Conservation (phyloP, 2,888 invertebrate species). For the Troglohyphantes excavatus region DNA sequence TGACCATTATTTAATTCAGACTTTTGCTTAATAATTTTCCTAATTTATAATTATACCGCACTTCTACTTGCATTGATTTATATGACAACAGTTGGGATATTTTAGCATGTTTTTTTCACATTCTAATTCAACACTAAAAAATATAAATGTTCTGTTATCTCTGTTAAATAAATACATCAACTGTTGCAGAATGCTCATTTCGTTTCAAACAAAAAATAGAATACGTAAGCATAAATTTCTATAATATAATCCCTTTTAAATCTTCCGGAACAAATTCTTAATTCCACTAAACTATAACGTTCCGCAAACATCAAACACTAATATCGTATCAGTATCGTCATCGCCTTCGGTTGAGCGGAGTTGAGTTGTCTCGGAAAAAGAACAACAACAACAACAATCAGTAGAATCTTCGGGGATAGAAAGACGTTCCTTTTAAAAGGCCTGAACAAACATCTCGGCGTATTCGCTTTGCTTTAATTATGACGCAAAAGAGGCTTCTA, state of each 20-base stretch:
- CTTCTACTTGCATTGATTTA: no score
- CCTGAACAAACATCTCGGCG: constrained; percentile 38
- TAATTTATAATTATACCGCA: no score
- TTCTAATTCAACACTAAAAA: no score
- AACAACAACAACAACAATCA: not conserved
- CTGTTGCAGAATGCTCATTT: no score
- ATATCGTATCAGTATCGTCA: not conserved
- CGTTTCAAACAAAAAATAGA: no score
- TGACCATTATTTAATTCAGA: no score
- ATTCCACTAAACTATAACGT: not conserved
- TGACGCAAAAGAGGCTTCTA: constrained; percentile 18
- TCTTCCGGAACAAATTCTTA: not conserved
- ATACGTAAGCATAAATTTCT: not conserved
- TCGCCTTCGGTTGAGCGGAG: not conserved
- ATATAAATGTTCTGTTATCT: no score
- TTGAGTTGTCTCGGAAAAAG: not conserved
- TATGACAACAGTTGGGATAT: no score
- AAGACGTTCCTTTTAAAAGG: not conserved
- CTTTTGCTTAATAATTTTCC: no score
- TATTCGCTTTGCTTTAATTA: constrained; percentile 26
- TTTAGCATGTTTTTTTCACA: no score
- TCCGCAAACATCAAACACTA: constrained; percentile 40
- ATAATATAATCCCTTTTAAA: no score
- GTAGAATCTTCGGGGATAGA: not conserved
- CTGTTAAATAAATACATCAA: no score